Evolutionary conservation across 2,113 vertebrate genomes (phyloP).

Genomic region (Peromyscus leucopus): DNA sequence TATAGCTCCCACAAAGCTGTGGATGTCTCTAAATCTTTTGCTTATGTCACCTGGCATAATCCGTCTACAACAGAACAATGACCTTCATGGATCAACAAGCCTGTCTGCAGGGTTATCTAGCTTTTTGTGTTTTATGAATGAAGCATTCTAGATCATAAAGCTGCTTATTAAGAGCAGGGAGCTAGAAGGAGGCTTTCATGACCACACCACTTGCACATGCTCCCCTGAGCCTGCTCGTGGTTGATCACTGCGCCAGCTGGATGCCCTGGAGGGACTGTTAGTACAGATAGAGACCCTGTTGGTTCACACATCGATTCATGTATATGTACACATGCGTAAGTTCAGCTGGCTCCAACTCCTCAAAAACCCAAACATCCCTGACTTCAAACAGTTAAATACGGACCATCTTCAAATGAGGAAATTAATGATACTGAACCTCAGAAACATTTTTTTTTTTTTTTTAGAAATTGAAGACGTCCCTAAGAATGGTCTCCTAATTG

Average conservation of each 20-base stretch:
- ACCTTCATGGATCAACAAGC: not conserved
- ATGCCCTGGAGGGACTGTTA: not conserved
- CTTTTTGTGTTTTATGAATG: not conserved
- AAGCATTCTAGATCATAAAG: not conserved
- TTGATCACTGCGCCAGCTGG: no score
- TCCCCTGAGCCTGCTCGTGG: no score
- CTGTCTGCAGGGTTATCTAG: not conserved
- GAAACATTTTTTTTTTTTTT: constrained; percentile 28
- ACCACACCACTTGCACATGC: rapidly evolving
- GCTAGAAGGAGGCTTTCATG: not conserved
- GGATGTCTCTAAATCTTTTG: not conserved
- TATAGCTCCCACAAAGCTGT: not conserved
- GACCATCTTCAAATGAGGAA: constrained; percentile 58
- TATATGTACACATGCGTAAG: not conserved
- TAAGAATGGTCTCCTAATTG: constrained; percentile 85
- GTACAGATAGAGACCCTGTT: not conserved
- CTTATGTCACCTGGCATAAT: not conserved
- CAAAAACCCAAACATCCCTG: not conserved
- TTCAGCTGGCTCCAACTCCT: not conserved
- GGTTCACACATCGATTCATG: not conserved
- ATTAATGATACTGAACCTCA: constrained; percentile 78
- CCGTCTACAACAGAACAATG: not conserved
- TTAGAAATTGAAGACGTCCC: constrained; percentile 79
- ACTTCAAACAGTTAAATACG: constrained; percentile 9
- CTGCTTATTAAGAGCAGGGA: not conserved